phyloP scores from a whole-genome alignment of 2,888 invertebrate genomes.

The Allophyes oxyacanthae region DNA sequence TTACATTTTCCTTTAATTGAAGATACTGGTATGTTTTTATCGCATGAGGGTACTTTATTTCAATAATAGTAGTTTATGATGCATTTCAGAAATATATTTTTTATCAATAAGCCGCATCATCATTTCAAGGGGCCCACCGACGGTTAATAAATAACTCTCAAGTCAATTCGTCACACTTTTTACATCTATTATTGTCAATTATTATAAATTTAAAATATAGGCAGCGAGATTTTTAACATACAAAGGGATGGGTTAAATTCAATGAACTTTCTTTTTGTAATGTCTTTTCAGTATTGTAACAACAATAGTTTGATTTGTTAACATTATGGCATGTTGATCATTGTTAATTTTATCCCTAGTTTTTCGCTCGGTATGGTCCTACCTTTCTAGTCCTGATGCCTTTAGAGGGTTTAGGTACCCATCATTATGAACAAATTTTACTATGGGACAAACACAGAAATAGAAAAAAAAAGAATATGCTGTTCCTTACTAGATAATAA shows the following conservation, averaged over 20 bases:
- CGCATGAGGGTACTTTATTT: slow-evolving; percentile 80
- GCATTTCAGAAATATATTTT: slow-evolving; percentile 71
- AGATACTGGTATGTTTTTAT: slow-evolving; percentile 54
- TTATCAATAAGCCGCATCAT: slow-evolving; percentile 74
- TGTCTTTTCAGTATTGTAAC: slow-evolving; percentile 29
- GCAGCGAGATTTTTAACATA: slow-evolving; percentile 50
- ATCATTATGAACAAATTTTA: too few species aligned
- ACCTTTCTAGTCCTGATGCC: too few species aligned
- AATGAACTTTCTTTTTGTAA: slow-evolving; percentile 49
- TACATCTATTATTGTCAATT: slow-evolving; percentile 77
- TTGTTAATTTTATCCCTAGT: neutral
- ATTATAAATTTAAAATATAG: slow-evolving; percentile 63
- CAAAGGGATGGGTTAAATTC: slow-evolving; percentile 55
- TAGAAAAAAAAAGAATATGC: too few species aligned
- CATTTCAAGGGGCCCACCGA: slow-evolving; percentile 65
- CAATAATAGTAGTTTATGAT: slow-evolving; percentile 70
- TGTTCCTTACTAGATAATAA: too few species aligned
- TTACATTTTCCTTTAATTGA: slow-evolving; percentile 40
- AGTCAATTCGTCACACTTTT: slow-evolving; percentile 81
- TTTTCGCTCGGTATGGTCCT: slow-evolving; percentile 6
- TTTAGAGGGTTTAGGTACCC: too few species aligned
- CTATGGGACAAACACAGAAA: too few species aligned
- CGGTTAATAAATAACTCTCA: slow-evolving; percentile 75
- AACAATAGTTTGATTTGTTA: slow-evolving; percentile 47
- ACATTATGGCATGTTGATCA: slow-evolving; percentile 24